Evolutionary conservation across 2,888 invertebrate genomes (phyloP).

Genomic region (Drosophila acutilabella): DNA sequence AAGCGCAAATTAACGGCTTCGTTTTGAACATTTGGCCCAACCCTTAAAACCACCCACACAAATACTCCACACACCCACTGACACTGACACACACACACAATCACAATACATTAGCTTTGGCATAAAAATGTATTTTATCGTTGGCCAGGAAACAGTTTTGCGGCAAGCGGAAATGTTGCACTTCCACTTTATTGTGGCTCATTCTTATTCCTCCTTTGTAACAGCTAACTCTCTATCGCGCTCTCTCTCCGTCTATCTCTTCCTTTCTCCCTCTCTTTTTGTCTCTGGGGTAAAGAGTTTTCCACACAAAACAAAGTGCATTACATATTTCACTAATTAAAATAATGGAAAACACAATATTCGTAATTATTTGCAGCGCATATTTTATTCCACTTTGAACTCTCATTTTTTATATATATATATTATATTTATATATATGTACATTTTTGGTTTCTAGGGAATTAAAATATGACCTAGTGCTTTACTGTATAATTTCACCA

Average conservation of each 20-base stretch:
- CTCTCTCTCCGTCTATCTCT: slow-evolving; percentile 11
- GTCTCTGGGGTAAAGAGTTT: slow-evolving; percentile 30
- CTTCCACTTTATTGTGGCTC: slow-evolving; percentile 64
- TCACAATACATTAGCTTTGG: slow-evolving; percentile 63
- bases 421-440: background rate
- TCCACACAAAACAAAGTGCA: slow-evolving; percentile 62
- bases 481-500: slow-evolving; percentile 54
- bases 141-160: slow-evolving; percentile 79
- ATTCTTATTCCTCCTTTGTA: slow-evolving; percentile 52
- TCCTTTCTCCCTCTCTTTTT: background rate
- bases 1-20: slow-evolving; percentile 74
- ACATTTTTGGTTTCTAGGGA: slow-evolving; percentile 25
- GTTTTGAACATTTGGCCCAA: slow-evolving; percentile 43
- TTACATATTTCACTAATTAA: slow-evolving; percentile 78
- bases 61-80: background rate
- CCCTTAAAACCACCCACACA: slow-evolving; percentile 28
- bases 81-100: slow-evolving; percentile 15
- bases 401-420: slow-evolving; percentile 1
- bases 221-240: slow-evolving; percentile 16
- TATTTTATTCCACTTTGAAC: slow-evolving; percentile 14
- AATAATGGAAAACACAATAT: slow-evolving; percentile 72
- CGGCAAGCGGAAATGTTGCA: slow-evolving; percentile 80
- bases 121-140: slow-evolving; percentile 79
- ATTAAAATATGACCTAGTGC: slow-evolving; percentile 55
- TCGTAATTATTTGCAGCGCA: slow-evolving; percentile 61